Evolutionary conservation across 2,888 invertebrate species (phyloP).

Genomic region (Rhingia rostrata): DNA sequence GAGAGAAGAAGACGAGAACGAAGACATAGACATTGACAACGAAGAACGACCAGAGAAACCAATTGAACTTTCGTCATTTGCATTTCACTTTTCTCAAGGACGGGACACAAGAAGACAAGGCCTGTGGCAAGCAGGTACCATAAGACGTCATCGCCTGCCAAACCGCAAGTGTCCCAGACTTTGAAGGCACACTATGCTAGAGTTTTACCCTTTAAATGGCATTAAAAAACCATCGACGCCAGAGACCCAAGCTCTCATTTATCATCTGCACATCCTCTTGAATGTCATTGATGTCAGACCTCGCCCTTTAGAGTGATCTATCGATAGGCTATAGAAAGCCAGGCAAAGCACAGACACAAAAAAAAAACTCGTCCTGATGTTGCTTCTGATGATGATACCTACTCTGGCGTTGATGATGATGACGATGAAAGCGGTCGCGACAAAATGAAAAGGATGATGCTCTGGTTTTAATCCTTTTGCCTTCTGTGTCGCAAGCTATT

Average conservation of each 20-base stretch:
- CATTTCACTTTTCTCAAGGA: slow-evolving; percentile 57
- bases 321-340: slow-evolving; percentile 65
- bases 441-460: slow-evolving; percentile 47
- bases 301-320: slow-evolving; percentile 68
- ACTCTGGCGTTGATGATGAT: slow-evolving; percentile 39
- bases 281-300: slow-evolving; percentile 72
- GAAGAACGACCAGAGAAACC: slow-evolving; percentile 31
- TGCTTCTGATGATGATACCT: slow-evolving; percentile 52
- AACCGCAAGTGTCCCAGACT: slow-evolving; percentile 52
- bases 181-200: slow-evolving; percentile 20
- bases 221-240: slow-evolving; percentile 72
- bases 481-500: slow-evolving; percentile 43
- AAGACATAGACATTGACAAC: background rate
- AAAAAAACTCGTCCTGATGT: slow-evolving; percentile 37
- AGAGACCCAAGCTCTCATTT: slow-evolving; percentile 67
- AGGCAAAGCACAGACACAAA: slow-evolving; percentile 24
- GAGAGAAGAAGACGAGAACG: no score
- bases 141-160: slow-evolving; percentile 55
- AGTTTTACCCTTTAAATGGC: slow-evolving; percentile 49
- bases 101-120: background rate
- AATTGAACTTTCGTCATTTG: slow-evolving; percentile 72
- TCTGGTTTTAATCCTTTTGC: slow-evolving; percentile 62
- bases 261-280: slow-evolving; percentile 74
- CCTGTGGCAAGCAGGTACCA: slow-evolving; percentile 24
- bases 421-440: slow-evolving; percentile 28